Base-by-base conservation (phyloP, 1,140 invertebrate species). In the Helicoverpa zea region DNA sequence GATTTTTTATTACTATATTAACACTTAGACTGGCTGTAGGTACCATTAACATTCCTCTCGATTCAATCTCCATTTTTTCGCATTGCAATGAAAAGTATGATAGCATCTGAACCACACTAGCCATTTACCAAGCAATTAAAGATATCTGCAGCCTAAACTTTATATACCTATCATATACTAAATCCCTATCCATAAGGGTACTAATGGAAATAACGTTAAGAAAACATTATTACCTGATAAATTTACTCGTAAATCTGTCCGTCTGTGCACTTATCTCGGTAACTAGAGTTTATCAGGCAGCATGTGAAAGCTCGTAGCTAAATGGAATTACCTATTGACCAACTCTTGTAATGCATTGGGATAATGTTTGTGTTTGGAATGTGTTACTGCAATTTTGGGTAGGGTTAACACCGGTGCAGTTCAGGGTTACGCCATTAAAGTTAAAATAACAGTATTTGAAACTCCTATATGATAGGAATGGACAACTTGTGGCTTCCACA, bases 211-310 rank as follows among this genome's bases (percentile, higher is more conserved):
- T 54, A 77, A 64, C 51, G 61, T 70, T 70, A 70, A 76, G 74
- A 63, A 79, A 79, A 79, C 54, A 70, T 70, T 70, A 79, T 70
- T 79, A 70, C 16, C 64, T 49, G 77, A 79, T 79, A 79, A 79
- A 70, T 58, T 58, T 3, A 70, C 23, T 79, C 77, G 77, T 79
- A 79, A 79, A 79, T 79, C 77, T 79, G 77, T 70, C 63, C 52
- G 77, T 79, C 74, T 63, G 64, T 49, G 52, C 52, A 58, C 64
- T 58, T 64, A 70, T 79, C 58, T 79, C 35, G 16, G 77, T 54
- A 76, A 76, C 76, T 78, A 68, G 76, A 29, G 76, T 79, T 79
- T 79, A 79, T 79, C 77, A 54, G 51, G 13, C n/a, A 54, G 64
- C 43, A 79, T 70, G 77, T 70, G 64, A 79, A 79, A 79, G 77